Conservation (phyloP, 1,140 invertebrate genomes). For the Neelides sp. region DNA sequence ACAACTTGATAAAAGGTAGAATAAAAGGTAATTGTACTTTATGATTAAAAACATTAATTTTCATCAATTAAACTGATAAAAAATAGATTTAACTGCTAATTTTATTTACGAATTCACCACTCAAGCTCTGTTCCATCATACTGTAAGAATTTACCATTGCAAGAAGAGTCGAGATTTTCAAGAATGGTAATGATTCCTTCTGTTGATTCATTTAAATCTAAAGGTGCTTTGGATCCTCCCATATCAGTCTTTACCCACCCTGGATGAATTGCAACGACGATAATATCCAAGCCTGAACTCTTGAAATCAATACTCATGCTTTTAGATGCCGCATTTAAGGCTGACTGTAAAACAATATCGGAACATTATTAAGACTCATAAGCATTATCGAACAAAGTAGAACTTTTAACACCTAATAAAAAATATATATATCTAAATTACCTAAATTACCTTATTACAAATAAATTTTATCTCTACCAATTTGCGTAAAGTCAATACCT, state of each 20-base stretch:
- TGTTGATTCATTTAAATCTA: slow-evolving; percentile 53
- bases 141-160: slow-evolving; percentile 62
- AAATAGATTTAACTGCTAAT: background rate
- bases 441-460: background rate
- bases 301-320: slow-evolving; percentile 69
- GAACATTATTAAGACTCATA: background rate
- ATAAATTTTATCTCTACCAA: too few species aligned
- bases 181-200: slow-evolving; percentile 52
- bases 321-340: slow-evolving; percentile 73
- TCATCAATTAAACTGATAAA: background rate
- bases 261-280: slow-evolving; percentile 64
- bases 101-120: slow-evolving; percentile 45
- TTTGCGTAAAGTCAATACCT: slow-evolving; percentile 42
- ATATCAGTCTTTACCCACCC: slow-evolving; percentile 80
- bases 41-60: background rate
- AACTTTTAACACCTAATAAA: too few species aligned
- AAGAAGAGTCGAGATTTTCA: slow-evolving; percentile 43
- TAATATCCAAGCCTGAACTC: slow-evolving; percentile 56
- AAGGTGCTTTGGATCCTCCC: slow-evolving; percentile 63
- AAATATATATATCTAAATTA: background rate
- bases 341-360: slow-evolving; percentile 44
- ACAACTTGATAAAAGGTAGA: background rate
- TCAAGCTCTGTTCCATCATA: slow-evolving; percentile 58
- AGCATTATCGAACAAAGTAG: too few species aligned
- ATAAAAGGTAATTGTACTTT: background rate